These are phyloP conservation scores for Drosophila stalkeri DNA, from an alignment of 2,888 invertebrate genomes.

Conservation along the genomic window DNA sequence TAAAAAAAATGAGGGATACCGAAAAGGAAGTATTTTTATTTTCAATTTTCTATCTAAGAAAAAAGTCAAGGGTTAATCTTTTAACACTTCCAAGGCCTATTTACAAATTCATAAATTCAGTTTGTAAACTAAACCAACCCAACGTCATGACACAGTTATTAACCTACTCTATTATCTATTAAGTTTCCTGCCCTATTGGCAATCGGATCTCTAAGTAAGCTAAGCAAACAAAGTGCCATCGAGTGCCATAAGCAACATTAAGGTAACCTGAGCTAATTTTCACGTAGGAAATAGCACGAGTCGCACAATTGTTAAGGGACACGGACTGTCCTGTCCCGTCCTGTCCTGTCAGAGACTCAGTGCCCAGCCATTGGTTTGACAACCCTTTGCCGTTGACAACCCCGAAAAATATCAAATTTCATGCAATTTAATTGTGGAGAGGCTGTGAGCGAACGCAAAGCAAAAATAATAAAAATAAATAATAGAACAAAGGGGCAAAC, in stretches of 20 bases:
- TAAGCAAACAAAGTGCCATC: constrained; percentile 53
- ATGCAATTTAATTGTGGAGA: constrained; percentile 80
- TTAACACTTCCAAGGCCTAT: too few relatives aligned
- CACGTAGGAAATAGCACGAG: constrained; percentile 35
- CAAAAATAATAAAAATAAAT: constrained; percentile 27
- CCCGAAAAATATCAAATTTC: constrained; percentile 79
- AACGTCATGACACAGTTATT: background rate
- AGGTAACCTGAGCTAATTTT: constrained; percentile 79
- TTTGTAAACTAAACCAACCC: too few relatives aligned
- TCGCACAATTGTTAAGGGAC: constrained; percentile 57
- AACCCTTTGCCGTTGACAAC: constrained; percentile 69
- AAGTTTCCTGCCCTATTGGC: constrained; percentile 41
- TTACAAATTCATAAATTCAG: too few relatives aligned
- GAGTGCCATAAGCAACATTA: constrained; percentile 59
- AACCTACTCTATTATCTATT: constrained; percentile 60
- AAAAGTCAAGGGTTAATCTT: too few relatives aligned
- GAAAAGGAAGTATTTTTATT: too few relatives aligned
- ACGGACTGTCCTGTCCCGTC: constrained; percentile 60
- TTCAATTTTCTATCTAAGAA: too few relatives aligned
- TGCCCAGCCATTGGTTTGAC: constrained; percentile 22
- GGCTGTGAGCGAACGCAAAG: constrained; percentile 47
- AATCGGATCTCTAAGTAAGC: constrained; percentile 53
- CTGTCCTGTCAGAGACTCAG: constrained; percentile 41
- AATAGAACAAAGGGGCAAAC: constrained; percentile 38
- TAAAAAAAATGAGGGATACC: too few relatives aligned